Evolutionary conservation across 2,113 vertebrate species (phyloP).

Genomic region (Siniperca chuatsi): DNA sequence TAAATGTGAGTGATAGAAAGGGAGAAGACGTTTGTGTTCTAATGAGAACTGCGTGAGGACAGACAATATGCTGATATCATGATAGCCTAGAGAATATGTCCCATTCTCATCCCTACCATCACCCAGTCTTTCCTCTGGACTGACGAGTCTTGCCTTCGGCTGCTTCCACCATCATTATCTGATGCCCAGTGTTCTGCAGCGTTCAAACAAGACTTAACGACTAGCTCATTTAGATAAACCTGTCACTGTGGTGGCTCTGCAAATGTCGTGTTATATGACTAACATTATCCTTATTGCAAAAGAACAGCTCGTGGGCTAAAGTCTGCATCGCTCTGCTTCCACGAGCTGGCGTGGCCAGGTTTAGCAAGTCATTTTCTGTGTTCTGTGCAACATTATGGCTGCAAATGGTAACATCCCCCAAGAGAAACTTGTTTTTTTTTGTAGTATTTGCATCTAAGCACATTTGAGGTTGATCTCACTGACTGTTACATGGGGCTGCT

Average conservation of each 20-base stretch:
- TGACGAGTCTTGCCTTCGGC: conserved; percentile 58
- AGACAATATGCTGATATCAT: conserved; percentile 54
- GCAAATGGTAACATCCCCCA: conserved; percentile 45
- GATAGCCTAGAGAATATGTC: conserved; percentile 37
- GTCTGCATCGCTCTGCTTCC: background rate
- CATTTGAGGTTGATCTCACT: conserved; percentile 43
- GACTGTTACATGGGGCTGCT: conserved; percentile 39
- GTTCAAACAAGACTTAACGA: conserved; percentile 56
- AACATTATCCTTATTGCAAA: conserved; percentile 56
- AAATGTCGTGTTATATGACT: conserved; percentile 55
- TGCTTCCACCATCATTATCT: conserved; percentile 68
- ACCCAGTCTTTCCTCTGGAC: conserved; percentile 32
- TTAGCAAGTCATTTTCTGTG: conserved; percentile 43
- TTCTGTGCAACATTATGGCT: conserved; percentile 29
- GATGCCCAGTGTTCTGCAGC: conserved; percentile 46
- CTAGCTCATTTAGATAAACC: conserved; percentile 59
- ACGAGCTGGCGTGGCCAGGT: conserved; percentile 9
- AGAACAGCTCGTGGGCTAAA: conserved; percentile 52
- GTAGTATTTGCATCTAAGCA: conserved; percentile 42
- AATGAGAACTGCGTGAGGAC: conserved; percentile 51
- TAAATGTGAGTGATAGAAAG: conserved; percentile 3
- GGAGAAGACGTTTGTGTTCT: conserved; percentile 25
- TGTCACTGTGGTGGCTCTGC: conserved; percentile 57
- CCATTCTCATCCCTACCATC: conserved; percentile 23
- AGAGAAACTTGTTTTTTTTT: conserved; percentile 14